These are phyloP conservation scores for Sinhomidia bicolor DNA, from an alignment of 2,888 invertebrate species.

Conservation along the genomic window DNA sequence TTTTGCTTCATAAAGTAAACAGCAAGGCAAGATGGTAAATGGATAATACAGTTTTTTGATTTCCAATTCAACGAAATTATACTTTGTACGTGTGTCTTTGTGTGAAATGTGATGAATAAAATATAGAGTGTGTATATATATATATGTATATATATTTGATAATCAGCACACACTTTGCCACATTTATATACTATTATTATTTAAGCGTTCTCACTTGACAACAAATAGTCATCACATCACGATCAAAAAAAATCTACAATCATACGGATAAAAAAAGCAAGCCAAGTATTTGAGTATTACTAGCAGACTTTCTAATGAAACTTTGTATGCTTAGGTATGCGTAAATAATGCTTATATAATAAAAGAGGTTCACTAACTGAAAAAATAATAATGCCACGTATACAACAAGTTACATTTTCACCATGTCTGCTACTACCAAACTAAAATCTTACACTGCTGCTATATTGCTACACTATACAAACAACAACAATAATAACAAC, in stretches of 20 bases:
- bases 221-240: not conserved
- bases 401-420: not conserved
- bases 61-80: no score
- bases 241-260: not conserved
- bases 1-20: not conserved
- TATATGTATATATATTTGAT: no score
- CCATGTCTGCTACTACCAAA: no score
- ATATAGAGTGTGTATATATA: no score
- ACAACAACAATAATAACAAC: constrained; percentile 14
- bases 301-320: not conserved
- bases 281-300: no score
- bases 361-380: not conserved
- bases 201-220: constrained; percentile 1
- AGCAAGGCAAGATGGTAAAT: no score
- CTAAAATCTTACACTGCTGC: no score
- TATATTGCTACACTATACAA: not conserved
- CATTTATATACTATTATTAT: not conserved
- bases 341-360: not conserved
- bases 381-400: not conserved
- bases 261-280: not conserved
- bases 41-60: no score
- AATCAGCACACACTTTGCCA: not conserved
- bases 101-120: no score
- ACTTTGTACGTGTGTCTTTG: no score
- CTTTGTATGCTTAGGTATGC: not conserved